Evolutionary conservation across 2,113 vertebrate genomes (phyloP).

Genomic region (Pituophis catenifer): DNA sequence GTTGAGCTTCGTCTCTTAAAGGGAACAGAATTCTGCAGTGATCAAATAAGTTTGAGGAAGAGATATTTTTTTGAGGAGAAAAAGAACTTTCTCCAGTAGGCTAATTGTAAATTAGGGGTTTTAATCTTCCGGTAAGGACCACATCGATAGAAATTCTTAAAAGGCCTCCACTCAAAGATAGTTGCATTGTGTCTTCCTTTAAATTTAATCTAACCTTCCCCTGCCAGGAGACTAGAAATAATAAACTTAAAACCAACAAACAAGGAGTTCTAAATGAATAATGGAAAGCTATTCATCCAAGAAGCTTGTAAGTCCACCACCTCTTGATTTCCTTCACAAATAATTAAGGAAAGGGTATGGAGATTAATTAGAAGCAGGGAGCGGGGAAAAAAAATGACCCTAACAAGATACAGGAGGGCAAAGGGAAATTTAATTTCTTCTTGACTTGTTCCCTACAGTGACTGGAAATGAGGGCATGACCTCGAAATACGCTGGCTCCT

Average conservation of each 20-base stretch:
- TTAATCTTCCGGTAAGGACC: not conserved
- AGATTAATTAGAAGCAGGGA: constrained; percentile 61
- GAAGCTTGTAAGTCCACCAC: not conserved
- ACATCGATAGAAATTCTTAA: constrained; percentile 53
- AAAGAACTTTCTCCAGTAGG: not conserved
- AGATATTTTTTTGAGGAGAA: not conserved
- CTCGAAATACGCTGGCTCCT: constrained; percentile 53
- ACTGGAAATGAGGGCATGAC: constrained; percentile 58
- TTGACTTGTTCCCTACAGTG: constrained; percentile 30
- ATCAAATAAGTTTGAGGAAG: not conserved
- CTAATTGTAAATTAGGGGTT: constrained; percentile 30
- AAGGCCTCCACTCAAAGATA: constrained; percentile 41
- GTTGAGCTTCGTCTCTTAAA: not conserved
- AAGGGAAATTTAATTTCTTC: constrained; percentile 25
- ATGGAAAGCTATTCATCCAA: not conserved
- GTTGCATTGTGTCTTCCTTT: constrained; percentile 47
- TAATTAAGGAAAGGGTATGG: constrained; percentile 37
- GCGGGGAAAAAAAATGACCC: constrained; percentile 4
- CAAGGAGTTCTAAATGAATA: constrained; percentile 5
- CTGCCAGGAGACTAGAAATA: constrained; percentile 42
- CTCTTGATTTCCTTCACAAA: constrained; percentile 5
- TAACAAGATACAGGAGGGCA: constrained; percentile 49
- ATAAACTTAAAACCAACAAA: constrained; percentile 30
- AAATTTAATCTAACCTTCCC: constrained; percentile 18
- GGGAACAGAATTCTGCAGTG: not conserved